Conservation (phyloP, 2,113 vertebrate species). For the Microtus pennsylvanicus region DNA sequence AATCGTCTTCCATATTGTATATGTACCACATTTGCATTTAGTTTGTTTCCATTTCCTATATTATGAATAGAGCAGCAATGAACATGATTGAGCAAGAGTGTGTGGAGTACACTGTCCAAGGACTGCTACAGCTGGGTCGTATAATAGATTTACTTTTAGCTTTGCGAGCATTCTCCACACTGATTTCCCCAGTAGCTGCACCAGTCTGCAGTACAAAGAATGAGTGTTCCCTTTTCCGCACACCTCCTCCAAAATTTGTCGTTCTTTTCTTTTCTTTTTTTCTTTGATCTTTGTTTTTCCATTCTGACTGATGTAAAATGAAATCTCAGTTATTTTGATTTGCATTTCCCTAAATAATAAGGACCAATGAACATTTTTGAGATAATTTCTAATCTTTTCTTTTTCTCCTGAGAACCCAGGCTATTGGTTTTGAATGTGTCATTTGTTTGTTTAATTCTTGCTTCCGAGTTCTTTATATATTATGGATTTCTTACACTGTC, state of each 20-base stretch:
- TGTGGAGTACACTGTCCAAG: neutral
- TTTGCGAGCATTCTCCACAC: neutral
- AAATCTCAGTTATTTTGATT: neutral
- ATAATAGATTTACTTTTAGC: neutral
- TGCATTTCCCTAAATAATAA: neutral
- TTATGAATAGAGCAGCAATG: neutral
- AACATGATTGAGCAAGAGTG: neutral
- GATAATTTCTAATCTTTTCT: neutral
- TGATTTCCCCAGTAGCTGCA: neutral
- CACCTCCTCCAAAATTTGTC: neutral
- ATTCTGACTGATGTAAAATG: too few relatives aligned
- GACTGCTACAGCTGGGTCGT: neutral
- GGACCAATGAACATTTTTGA: neutral
- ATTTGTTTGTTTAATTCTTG: neutral
- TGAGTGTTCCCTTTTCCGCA: neutral
- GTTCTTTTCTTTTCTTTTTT: too few relatives aligned
- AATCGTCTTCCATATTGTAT: too few relatives aligned
- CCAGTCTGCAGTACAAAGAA: neutral
- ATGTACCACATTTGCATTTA: neutral
- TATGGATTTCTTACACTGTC: neutral
- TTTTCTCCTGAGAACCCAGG: neutral
- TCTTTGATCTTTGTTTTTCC: too few relatives aligned
- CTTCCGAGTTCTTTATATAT: neutral
- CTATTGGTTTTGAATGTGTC: neutral
- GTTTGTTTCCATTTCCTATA: neutral